Evolutionary conservation across 1,140 invertebrate species (phyloP), one percentile per base, ranked within the genome.

Genomic region (Spodoptera frugiperda): DNA sequence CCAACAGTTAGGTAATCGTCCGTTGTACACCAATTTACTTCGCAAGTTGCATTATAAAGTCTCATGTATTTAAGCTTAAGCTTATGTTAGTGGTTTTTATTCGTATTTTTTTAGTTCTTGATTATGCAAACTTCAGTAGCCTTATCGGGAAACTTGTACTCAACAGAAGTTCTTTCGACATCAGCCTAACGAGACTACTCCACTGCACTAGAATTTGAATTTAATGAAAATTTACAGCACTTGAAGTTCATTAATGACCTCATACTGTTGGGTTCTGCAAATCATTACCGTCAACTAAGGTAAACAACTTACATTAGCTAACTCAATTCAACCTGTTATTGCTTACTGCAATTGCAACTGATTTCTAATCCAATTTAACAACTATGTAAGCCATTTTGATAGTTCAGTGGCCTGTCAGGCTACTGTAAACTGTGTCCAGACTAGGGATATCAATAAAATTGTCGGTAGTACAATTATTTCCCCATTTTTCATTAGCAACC

Each of bases 401-500:
- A 49, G 61, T 65, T 49, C 61, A 25, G 14, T 49, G 19, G 61
- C 39, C 15, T 21, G 61, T 65, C 33, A 21, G 6, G 17, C 61
- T 65, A 48, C 61, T 65, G 44, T 21, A 65, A 65, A 49, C 48
- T 25, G 61, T 48, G 11, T 5, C 57, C 30, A 17, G 33, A 57
- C 39, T 15, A 17, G 11, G 61, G 21, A 19, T 48, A 14, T 65
- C 44, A 65, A 48, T 65, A 12, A 65, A 65, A 65, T 14, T 65
- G 44, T 49, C 33, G 57, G 14, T 14, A 44, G 33, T 30, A 61
- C 48, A 65, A 73, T 75, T 65, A 65, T 63, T 75, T 63, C 57
- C 57, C 15, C 46, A 39, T 75, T 33, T 63, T 75, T 75, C 72
- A 75, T 75, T 75, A 65, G 25, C 46, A 48, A 46, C 63, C 48